phyloP scores from a whole-genome alignment of 1,140 invertebrate species.

The Tetramorium parvispinum region DNA sequence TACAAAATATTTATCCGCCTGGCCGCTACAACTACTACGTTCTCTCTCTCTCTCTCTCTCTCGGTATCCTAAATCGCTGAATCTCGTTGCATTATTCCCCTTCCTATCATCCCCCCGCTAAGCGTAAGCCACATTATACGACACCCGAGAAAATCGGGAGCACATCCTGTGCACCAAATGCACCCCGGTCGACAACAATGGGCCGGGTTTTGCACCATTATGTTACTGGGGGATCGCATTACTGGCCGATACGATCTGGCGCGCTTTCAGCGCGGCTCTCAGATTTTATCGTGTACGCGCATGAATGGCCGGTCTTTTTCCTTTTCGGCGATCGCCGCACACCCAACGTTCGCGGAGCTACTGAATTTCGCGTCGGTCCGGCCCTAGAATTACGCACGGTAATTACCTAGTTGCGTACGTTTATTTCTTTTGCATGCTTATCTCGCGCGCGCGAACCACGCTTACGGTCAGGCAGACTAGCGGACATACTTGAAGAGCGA shows the following conservation, averaged over 20 bases:
- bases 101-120: slow-evolving; percentile 22
- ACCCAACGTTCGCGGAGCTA: slow-evolving; percentile 28
- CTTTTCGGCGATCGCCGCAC: slow-evolving; percentile 39
- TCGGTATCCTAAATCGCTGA: slow-evolving; percentile 64
- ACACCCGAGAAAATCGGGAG: slow-evolving; percentile 73
- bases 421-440: slow-evolving; percentile 16
- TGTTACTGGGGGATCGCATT: slow-evolving; percentile 74
- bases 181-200: slow-evolving; percentile 70
- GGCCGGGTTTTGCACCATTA: slow-evolving; percentile 74
- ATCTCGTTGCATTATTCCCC: slow-evolving; percentile 57
- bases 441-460: not conserved
- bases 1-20: slow-evolving; percentile 25
- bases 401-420: slow-evolving; percentile 44
- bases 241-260: slow-evolving; percentile 71
- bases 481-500: not conserved
- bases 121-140: slow-evolving; percentile 75
- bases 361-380: slow-evolving; percentile 41
- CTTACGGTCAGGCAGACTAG: not conserved
- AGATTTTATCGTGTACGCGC: slow-evolving; percentile 60
- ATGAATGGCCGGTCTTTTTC: slow-evolving; percentile 58
- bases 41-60: not conserved
- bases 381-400: slow-evolving; percentile 32
- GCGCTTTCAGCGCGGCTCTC: slow-evolving; percentile 60
- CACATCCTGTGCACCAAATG: slow-evolving; percentile 72
- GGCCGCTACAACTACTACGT: not conserved